These are phyloP conservation scores for Antechinus stuartii DNA, from an alignment of 2,113 vertebrate genomes.

Conservation along the genomic window DNA sequence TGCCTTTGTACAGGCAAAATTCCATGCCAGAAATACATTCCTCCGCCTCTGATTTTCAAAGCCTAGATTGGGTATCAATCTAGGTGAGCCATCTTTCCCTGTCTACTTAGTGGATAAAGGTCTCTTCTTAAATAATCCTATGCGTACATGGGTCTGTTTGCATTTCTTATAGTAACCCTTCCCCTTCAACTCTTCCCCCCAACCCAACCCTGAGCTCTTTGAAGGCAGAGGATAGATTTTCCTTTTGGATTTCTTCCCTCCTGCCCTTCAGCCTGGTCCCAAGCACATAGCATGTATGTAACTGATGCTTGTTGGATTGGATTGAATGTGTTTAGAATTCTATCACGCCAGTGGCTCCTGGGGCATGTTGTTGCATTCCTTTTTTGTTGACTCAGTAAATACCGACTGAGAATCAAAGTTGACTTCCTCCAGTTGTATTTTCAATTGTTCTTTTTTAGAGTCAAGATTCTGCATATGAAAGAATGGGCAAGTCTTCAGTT, in stretches of 20 bases:
- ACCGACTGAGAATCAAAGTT: slow-evolving; percentile 32
- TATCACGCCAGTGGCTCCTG: slow-evolving; percentile 23
- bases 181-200: no score
- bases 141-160: not conserved
- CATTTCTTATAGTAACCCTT: not conserved
- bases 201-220: not conserved
- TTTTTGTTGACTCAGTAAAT: slow-evolving; percentile 40
- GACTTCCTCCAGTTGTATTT: not conserved
- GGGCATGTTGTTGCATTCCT: slow-evolving; percentile 6
- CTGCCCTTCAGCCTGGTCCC: not conserved
- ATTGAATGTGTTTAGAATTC: slow-evolving; percentile 16
- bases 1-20: not conserved
- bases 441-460: slow-evolving; percentile 40
- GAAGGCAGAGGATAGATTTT: not conserved
- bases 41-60: not conserved
- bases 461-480: slow-evolving; percentile 15
- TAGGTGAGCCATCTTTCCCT: not conserved
- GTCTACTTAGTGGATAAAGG: not conserved
- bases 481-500: slow-evolving; percentile 37
- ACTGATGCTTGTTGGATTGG: not conserved
- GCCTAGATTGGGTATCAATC: not conserved
- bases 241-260: not conserved
- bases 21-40: not conserved
- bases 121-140: not conserved
- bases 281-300: not conserved